phyloP scores from a whole-genome alignment of 2,113 vertebrate species.

The Emydura subglobosa region DNA sequence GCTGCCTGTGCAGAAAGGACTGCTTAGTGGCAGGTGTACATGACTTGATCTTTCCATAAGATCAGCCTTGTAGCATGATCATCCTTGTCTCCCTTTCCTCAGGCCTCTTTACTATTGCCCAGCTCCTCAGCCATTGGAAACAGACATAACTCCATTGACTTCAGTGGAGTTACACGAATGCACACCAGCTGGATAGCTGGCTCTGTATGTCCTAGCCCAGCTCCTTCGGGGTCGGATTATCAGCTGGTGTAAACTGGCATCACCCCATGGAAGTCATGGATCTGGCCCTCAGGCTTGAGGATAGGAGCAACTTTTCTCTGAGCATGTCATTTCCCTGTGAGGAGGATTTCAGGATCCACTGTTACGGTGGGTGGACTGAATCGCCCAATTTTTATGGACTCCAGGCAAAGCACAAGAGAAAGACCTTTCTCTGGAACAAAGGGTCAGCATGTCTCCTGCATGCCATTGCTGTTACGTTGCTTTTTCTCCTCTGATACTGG shows the following conservation, averaged over 20 bases:
- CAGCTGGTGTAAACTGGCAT: not conserved
- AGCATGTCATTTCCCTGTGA: not conserved
- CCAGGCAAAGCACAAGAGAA: not conserved
- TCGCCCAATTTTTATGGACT: not conserved
- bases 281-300: not conserved
- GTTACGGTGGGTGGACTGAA: not conserved
- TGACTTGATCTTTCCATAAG: not conserved
- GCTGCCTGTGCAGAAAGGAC: too few relatives aligned
- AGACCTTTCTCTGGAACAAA: not conserved
- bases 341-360: not conserved
- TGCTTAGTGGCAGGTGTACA: not conserved
- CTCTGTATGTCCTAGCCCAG: not conserved
- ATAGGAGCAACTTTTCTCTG: not conserved
- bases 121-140: not conserved
- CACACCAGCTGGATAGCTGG: not conserved
- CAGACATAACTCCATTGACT: not conserved
- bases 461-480: not conserved
- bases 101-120: not conserved
- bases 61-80: not conserved
- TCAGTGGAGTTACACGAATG: not conserved
- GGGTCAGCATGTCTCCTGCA: not conserved
- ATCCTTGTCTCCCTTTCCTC: too few relatives aligned
- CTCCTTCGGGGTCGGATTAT: not conserved
- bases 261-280: not conserved
- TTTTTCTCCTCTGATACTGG: not conserved